phyloP scores from a whole-genome alignment of 2,888 invertebrate species.

The Lomographa bimaculata region DNA sequence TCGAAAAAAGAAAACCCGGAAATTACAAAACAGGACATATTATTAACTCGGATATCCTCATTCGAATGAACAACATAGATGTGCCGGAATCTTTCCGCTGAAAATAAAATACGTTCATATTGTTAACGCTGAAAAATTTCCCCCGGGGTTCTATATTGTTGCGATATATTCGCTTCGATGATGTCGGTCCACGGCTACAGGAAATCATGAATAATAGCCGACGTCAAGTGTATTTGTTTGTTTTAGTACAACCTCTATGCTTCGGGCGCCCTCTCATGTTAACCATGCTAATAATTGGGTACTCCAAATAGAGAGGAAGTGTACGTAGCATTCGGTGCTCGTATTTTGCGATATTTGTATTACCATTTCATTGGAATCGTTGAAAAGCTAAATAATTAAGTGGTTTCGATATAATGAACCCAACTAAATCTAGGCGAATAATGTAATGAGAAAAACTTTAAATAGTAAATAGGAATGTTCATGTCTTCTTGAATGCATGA shows the following conservation, averaged over 20 bases:
- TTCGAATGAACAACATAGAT: conserved; percentile 36
- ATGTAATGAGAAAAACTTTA: conserved; percentile 9
- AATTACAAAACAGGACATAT: conserved; percentile 29
- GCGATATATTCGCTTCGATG: conserved; percentile 45
- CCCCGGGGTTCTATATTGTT: conserved; percentile 46
- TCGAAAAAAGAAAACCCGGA: conserved; percentile 22
- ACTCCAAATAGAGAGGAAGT: conserved; percentile 12
- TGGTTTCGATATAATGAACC: conserved; percentile 8
- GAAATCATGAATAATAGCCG: conserved; percentile 37
- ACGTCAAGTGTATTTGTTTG: conserved; percentile 28
- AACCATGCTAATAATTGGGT: conserved; percentile 26
- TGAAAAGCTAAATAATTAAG: conserved; percentile 9
- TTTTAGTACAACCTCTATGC: conserved; percentile 18
- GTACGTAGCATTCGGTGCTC: too few relatives aligned
- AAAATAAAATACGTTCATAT: conserved; percentile 51
- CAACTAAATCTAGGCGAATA: conserved; percentile 5
- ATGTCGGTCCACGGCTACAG: conserved; percentile 37
- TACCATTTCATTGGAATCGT: conserved; percentile 10
- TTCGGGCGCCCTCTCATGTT: conserved; percentile 16
- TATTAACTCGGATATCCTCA: conserved; percentile 36
- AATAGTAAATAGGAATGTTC: neutral
- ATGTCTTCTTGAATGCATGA: too few relatives aligned
- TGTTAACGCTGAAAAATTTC: conserved; percentile 52
- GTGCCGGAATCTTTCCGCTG: conserved; percentile 40
- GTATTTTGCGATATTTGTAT: too few relatives aligned